Conservation (phyloP, 1,140 invertebrate genomes). For the Lasaia peninsularis region DNA sequence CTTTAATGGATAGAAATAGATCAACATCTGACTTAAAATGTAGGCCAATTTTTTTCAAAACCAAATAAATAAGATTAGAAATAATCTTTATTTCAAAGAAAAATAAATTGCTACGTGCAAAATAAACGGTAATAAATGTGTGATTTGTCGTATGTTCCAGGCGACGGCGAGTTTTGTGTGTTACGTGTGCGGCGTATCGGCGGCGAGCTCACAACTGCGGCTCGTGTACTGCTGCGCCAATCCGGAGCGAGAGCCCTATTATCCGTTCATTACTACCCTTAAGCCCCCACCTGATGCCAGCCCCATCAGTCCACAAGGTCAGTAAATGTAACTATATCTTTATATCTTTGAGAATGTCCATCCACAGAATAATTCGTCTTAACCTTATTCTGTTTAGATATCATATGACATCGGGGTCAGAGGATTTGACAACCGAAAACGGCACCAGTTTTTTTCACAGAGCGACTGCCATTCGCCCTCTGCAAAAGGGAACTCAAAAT, state of each 20-base stretch:
- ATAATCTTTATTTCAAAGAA: background rate
- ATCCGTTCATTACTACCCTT: conserved; percentile 89
- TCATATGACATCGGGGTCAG: too few species aligned
- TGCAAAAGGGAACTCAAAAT: too few species aligned
- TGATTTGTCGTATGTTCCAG: conserved; percentile 52
- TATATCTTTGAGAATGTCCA: background rate
- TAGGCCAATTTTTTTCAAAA: too few species aligned
- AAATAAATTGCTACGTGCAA: too few species aligned
- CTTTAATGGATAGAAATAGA: too few species aligned
- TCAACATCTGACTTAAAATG: too few species aligned
- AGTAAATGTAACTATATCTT: conserved; percentile 18
- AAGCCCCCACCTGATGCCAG: conserved; percentile 88
- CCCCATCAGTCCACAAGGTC: conserved; percentile 81
- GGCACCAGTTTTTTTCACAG: too few species aligned
- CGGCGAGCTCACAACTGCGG: conserved; percentile 85
- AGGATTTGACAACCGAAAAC: too few species aligned
- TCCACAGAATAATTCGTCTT: background rate
- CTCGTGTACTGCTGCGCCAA: conserved; percentile 91
- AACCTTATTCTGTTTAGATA: too few species aligned
- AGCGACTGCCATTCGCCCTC: too few species aligned
- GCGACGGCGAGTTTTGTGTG: conserved; percentile 87
- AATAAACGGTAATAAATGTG: background rate
- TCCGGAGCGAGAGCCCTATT: conserved; percentile 90
- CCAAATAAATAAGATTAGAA: too few species aligned
- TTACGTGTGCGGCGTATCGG: conserved; percentile 90